These are phyloP conservation scores for Ryuthela nishihirai DNA, from an alignment of 2,888 invertebrate genomes.

Conservation along the genomic window DNA sequence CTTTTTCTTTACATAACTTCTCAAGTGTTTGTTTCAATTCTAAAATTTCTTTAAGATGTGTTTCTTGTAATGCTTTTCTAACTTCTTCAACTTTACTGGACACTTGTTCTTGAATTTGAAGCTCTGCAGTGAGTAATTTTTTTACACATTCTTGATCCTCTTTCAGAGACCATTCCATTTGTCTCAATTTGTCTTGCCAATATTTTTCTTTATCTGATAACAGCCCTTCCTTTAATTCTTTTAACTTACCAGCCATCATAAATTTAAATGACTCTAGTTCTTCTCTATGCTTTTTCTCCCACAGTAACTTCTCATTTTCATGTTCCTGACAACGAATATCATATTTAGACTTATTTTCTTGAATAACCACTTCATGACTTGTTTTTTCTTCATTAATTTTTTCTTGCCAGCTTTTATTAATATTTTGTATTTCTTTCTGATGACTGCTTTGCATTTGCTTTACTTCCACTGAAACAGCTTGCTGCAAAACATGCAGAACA, in stretches of 20 bases:
- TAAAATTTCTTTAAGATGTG: neutral
- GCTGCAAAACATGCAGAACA: slow-evolving; percentile 8
- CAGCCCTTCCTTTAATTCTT: slow-evolving; percentile 5
- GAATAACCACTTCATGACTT: no score
- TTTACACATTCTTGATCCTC: neutral
- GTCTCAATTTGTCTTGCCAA: slow-evolving; percentile 13
- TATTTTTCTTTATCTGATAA: slow-evolving; percentile 14
- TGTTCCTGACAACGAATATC: no score
- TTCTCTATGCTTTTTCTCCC: slow-evolving; percentile 7
- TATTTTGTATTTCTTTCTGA: neutral
- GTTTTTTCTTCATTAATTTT: slow-evolving; percentile 12
- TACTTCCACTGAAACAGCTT: slow-evolving; percentile 8
- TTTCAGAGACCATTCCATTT: neutral
- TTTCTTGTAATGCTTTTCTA: neutral
- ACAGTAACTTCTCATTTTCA: slow-evolving; percentile 12
- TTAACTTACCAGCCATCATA: no score
- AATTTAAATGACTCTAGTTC: no score
- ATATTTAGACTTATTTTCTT: no score
- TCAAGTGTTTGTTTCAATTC: slow-evolving; percentile 2
- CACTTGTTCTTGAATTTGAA: neutral
- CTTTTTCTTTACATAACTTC: slow-evolving; percentile 2
- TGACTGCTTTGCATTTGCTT: slow-evolving; percentile 5
- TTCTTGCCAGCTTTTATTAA: slow-evolving; percentile 24
- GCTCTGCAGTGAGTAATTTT: no score
- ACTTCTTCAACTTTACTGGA: neutral